Conservation (phyloP, 2,888 invertebrate genomes). For the Allolobophora icterica region DNA sequence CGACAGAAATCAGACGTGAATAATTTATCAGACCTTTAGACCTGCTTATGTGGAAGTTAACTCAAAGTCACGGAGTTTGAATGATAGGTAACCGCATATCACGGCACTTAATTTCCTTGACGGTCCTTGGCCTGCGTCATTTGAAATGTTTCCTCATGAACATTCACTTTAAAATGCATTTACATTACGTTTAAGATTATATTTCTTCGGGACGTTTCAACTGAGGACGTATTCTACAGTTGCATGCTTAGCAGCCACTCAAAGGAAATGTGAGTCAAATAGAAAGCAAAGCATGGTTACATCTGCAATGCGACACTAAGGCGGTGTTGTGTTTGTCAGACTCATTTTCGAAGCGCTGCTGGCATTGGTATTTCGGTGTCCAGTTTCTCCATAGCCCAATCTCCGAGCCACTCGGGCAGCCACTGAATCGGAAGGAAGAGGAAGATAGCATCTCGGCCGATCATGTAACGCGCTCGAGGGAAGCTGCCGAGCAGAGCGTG, state of each 20-base stretch:
- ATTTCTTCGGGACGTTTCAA: background rate
- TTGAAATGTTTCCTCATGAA: too few relatives aligned
- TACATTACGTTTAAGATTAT: background rate
- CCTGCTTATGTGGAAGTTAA: too few relatives aligned
- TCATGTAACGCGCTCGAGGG: background rate
- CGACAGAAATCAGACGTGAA: too few relatives aligned
- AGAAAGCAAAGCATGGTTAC: background rate
- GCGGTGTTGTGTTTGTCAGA: background rate
- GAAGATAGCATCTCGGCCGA: background rate
- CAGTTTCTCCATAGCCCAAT: background rate
- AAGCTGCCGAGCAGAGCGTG: background rate
- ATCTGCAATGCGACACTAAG: background rate
- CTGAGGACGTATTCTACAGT: background rate
- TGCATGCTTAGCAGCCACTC: background rate
- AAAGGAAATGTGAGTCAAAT: background rate
- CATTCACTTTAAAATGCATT: too few relatives aligned
- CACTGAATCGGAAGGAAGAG: conserved; percentile 12
- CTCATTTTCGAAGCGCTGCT: background rate
- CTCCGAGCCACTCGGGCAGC: conserved; percentile 30
- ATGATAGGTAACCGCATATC: too few relatives aligned
- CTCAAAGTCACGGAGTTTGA: too few relatives aligned
- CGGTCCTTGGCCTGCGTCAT: too few relatives aligned
- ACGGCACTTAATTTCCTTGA: too few relatives aligned
- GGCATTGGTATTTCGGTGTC: background rate
- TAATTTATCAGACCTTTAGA: too few relatives aligned